These are phyloP conservation scores for Steinernema feltiae DNA, from an alignment of 1,140 invertebrate species.

Conservation along the genomic window DNA sequence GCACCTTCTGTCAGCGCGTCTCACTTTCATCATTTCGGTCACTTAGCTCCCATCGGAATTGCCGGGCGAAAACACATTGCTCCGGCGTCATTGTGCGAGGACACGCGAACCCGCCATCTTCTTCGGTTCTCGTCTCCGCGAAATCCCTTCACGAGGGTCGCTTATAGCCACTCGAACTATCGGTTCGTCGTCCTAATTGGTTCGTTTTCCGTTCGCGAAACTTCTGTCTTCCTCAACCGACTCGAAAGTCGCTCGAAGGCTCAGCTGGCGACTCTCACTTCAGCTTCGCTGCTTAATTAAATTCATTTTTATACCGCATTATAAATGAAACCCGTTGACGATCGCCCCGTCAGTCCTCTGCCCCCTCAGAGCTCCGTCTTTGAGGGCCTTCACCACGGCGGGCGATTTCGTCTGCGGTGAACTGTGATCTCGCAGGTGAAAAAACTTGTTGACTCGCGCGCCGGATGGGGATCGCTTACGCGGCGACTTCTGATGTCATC, in stretches of 20 bases:
- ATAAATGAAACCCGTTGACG: too few relatives aligned
- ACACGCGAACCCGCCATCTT: too few relatives aligned
- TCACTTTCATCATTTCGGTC: too few relatives aligned
- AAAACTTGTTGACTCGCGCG: not conserved
- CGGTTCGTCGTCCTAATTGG: not conserved
- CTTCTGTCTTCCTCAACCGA: not conserved
- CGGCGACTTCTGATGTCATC: slow-evolving; percentile 7
- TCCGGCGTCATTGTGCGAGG: not conserved
- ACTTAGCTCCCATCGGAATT: not conserved
- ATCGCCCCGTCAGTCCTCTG: too few relatives aligned
- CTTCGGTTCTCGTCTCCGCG: not conserved
- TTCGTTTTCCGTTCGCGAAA: not conserved
- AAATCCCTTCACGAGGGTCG: not conserved
- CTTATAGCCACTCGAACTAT: not conserved
- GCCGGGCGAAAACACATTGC: not conserved
- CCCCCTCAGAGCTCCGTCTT: too few relatives aligned
- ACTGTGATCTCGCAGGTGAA: not conserved
- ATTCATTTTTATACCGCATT: slow-evolving; percentile 9
- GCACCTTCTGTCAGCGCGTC: too few relatives aligned
- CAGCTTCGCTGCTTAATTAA: not conserved
- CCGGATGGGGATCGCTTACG: not conserved
- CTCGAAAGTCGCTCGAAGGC: not conserved
- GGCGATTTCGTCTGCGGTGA: too few relatives aligned
- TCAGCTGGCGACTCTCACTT: not conserved
- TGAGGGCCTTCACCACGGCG: too few relatives aligned